These are phyloP conservation scores for Orycteropus afer DNA, from an alignment of 2,113 vertebrate species.

Conservation along the genomic window DNA sequence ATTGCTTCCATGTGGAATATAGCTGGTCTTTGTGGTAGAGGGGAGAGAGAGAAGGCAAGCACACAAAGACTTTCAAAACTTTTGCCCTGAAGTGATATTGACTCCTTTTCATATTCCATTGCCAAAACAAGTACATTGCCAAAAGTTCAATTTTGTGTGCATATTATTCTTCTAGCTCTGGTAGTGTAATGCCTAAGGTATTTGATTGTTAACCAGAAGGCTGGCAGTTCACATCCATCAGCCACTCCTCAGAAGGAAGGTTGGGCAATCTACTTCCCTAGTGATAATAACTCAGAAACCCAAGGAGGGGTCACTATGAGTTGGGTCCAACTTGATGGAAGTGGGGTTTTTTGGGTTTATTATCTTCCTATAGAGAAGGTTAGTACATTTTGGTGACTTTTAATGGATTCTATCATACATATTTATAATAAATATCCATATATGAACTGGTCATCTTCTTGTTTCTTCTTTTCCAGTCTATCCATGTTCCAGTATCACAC, in stretches of 20 bases:
- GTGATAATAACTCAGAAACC: too few relatives aligned
- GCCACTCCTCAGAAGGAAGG: too few relatives aligned
- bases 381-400: background rate
- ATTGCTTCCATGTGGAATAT: background rate
- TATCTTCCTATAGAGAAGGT: background rate
- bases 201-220: too few relatives aligned
- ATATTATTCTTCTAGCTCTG: background rate
- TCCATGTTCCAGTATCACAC: background rate
- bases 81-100: background rate
- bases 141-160: background rate
- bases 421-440: background rate
- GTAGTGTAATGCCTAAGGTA: too few relatives aligned
- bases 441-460: background rate
- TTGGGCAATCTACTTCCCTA: too few relatives aligned
- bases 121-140: background rate
- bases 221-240: too few relatives aligned
- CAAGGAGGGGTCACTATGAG: too few relatives aligned
- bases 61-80: background rate
- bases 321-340: too few relatives aligned
- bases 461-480: background rate
- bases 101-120: background rate
- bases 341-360: too few relatives aligned
- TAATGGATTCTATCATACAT: background rate
- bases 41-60: background rate
- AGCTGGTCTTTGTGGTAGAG: background rate